Evolutionary conservation across 2,113 vertebrate species (phyloP).

Genomic region (Acrocephalus kingi): DNA sequence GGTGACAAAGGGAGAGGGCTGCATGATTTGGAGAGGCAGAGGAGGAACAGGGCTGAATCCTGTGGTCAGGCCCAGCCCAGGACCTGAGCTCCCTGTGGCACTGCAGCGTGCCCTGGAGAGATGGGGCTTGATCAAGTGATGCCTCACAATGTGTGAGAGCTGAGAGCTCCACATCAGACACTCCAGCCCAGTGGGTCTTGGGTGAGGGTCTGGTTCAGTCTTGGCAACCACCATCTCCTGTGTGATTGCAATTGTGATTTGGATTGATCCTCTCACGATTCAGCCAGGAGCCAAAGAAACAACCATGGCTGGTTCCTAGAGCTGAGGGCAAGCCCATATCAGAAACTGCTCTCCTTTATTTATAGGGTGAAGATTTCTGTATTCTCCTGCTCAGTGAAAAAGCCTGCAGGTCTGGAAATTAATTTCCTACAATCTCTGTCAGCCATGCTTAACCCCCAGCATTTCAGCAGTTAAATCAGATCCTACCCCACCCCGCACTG

Average conservation of each 20-base stretch:
- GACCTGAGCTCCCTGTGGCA: fast-evolving
- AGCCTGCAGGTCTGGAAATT: not conserved
- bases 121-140: fast-evolving
- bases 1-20: not conserved
- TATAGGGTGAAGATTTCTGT: not conserved
- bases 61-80: not conserved
- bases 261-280: not conserved
- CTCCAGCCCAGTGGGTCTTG: not conserved
- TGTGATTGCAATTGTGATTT: fast-evolving
- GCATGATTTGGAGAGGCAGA: not conserved
- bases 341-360: not conserved
- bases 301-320: fast-evolving
- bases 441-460: not conserved
- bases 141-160: fast-evolving
- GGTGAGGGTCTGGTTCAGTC: not conserved
- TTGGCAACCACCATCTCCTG: not conserved
- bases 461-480: not conserved
- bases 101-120: fast-evolving
- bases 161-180: not conserved
- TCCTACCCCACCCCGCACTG: fast-evolving
- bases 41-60: not conserved
- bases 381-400: not conserved
- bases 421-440: not conserved
- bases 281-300: not conserved
- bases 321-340: not conserved